Evolutionary conservation across 2,888 invertebrate genomes (phyloP).

Genomic region (Pollenia amentaria): DNA sequence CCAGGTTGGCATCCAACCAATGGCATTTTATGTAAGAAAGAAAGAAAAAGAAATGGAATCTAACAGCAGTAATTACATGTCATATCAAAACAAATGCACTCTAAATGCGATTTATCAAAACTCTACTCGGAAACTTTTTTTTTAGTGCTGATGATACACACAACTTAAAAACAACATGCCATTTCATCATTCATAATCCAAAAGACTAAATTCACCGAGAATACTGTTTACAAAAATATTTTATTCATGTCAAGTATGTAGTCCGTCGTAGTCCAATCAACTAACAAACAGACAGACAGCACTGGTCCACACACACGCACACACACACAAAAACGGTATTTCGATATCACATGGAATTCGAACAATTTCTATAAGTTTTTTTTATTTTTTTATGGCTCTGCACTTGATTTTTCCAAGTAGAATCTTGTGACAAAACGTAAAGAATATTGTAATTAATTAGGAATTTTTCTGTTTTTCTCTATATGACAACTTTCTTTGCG

Average conservation of each 20-base stretch:
- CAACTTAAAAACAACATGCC: constrained; percentile 17
- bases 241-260: constrained; percentile 31
- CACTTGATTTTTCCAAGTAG: constrained; percentile 13
- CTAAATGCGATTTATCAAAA: constrained; percentile 69
- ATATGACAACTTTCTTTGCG: constrained; percentile 35
- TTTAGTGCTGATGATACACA: neutral
- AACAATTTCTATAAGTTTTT: constrained; percentile 35
- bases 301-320: constrained; percentile 37
- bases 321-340: constrained; percentile 36
- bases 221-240: constrained; percentile 8
- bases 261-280: constrained; percentile 37
- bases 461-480: constrained; percentile 14
- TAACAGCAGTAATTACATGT: constrained; percentile 73
- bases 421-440: constrained; percentile 1
- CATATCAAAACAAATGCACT: constrained; percentile 74
- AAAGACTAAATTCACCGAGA: constrained; percentile 30
- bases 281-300: neutral
- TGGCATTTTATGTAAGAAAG: constrained; percentile 66
- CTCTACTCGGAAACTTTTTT: constrained; percentile 10
- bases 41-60: constrained; percentile 55
- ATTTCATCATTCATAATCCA: constrained; percentile 51
- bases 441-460: constrained; percentile 48
- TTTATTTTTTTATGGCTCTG: constrained; percentile 18
- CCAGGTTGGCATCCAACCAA: constrained; percentile 59
- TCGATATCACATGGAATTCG: constrained; percentile 49